Evolutionary conservation across 2,113 vertebrate species (phyloP), one percentile per base, ranked within the genome.

Genomic region (Hystrix cristata): DNA sequence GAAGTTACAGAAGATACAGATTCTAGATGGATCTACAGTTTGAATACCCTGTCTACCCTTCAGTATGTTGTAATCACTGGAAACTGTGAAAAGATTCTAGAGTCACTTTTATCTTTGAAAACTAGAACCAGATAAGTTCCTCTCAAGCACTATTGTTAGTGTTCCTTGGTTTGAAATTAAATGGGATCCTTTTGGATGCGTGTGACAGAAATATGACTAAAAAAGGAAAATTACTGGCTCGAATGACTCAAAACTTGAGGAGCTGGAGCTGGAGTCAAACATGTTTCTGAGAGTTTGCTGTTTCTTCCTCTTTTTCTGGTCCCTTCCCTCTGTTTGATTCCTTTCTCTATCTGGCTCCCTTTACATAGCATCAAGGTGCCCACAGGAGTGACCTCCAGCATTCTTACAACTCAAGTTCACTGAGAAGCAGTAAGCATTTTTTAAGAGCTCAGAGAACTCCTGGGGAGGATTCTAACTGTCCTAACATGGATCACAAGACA

Each of bases 61-160:
- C 62, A 81, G 23, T 10, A 55, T 46, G 19, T 72, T 78, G 10
- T 14, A 78, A 5, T 87, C 7, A 74, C 9, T 65, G 65, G 27
- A 55, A 96, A 71, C 1, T 69, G 87, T n/a, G 13, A 43, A 82
- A 90, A 59, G 8, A 65, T 67, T 86, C 29, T 76, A 4, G 74
- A 59, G 27, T 55, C 31, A 74, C 51, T 90, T 92, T 84, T 57
- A 88, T 57, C 16, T 34, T 51, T 91, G n/a, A 85, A 97, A 90
- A 1, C 8, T 86, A 78, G 46, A 92, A 87, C 72, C 5, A 92
- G 25, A 53, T 81, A 94, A 74, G 14, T 48, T n/a, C 80, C 12
- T 62, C 60, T 90, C 43, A 97, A 67, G 86, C 7, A 91, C 8
- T 43, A 31, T 74, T 97, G 87, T 83, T 76, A 80, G 65, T 81